Percentiles rank a stretch among this genome's conserved stretches.
Conservation (phyloP, 2,888 invertebrate genomes). For the Thecocarcelia acutangulata region DNA sequence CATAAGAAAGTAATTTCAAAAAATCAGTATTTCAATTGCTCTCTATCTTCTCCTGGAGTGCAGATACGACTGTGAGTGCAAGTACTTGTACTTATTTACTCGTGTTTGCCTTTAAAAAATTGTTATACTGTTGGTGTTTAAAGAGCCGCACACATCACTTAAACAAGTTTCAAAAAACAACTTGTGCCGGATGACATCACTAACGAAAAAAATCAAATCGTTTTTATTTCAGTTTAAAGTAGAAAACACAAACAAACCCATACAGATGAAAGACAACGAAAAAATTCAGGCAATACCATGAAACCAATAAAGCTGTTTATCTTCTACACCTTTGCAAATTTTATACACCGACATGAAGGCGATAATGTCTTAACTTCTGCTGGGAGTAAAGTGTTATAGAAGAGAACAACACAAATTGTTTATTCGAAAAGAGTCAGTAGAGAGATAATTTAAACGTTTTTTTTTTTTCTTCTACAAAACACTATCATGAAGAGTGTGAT, state of each 20-base stretch:
- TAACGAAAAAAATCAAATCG: slow-evolving; percentile 54
- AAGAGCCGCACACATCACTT: slow-evolving; percentile 66
- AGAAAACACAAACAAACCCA: slow-evolving; percentile 48
- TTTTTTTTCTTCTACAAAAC: neutral
- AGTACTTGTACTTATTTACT: slow-evolving; percentile 17
- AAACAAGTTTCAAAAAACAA: slow-evolving; percentile 68
- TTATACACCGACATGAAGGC: slow-evolving; percentile 16
- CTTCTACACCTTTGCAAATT: slow-evolving; percentile 68
- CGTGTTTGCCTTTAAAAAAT: slow-evolving; percentile 57
- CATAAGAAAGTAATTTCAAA: slow-evolving; percentile 19
- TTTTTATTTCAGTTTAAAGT: slow-evolving; percentile 15
- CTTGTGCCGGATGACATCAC: slow-evolving; percentile 70
- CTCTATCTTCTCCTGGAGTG: slow-evolving; percentile 39
- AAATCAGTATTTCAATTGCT: slow-evolving; percentile 40
- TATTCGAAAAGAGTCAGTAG: slow-evolving; percentile 14
- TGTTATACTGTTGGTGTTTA: slow-evolving; percentile 59
- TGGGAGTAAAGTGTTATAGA: slow-evolving; percentile 6
- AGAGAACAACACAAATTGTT: neutral
- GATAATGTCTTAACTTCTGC: slow-evolving; percentile 32
- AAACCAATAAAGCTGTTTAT: slow-evolving; percentile 55
- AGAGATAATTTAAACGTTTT: neutral
- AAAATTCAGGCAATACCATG: slow-evolving; percentile 43
- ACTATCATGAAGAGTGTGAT: neutral
- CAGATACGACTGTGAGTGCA: no score
- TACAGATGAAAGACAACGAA: slow-evolving; percentile 14